Base-by-base conservation (phyloP, 1,140 invertebrate species). In the Hestina assimilis region DNA sequence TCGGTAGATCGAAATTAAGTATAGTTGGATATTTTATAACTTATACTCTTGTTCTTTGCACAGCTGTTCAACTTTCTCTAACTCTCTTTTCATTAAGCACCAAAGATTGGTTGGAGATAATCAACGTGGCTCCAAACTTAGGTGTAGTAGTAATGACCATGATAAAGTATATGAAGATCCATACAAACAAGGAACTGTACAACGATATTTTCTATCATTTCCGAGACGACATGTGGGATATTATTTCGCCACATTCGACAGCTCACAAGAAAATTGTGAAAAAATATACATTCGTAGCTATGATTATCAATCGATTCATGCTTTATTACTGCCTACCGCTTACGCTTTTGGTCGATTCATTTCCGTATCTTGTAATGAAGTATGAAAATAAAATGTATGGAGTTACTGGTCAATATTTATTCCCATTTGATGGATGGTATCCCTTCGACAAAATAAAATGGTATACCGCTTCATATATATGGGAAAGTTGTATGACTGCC, bases 371-470 rank as follows among this genome's bases (percentile, higher is more conserved):
- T 14, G 65, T 84, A 6, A 84, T 84, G 81, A 46, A 62, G 20
- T 83, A 75, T 51, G 69, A 79, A 40, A 60, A 63, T 17, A 59
- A 59, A 33, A 38, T 75, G 11, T 24, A 72, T 35, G 66, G 57
- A 1, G 63, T 69, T 11, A 66, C 73, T 9, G 53, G 57, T 19
- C 53, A 74, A 28, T 69, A 75, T 51, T 62, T 78, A 7, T 84
- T 79, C 41, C 83, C 83, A 1, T 80, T 78, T 23, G 79, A 86
- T 35, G 80, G 71, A 6, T 86, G 83, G 83, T 87, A 87, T 54
- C 83, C 83, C 19, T 84, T 87, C 38, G 72, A 87, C 45, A 83
- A 83, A 51, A 46, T 76, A 1, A 59, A 79, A 24, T 83, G 70
- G 69, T 87, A 83, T 40, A 66, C 63, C n/a, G 21, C 52, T 12